Conservation (phyloP, 2,888 invertebrate genomes). For the Mythimna ferrago region DNA sequence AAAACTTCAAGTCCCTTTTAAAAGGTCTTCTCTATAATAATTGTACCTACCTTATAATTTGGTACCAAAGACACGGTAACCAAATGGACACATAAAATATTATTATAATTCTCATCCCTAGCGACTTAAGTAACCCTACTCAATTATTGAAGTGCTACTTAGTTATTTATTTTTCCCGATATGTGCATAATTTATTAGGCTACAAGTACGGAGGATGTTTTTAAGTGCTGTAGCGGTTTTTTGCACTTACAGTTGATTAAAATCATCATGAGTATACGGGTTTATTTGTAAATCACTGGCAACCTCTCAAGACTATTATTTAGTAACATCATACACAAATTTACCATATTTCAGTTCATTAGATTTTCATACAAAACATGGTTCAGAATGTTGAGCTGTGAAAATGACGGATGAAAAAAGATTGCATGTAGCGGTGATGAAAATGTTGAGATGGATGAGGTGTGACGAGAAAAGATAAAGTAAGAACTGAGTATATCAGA, state of each 20-base stretch:
- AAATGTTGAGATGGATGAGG: no score
- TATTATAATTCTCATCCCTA: conserved; percentile 38
- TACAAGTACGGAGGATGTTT: conserved; percentile 2
- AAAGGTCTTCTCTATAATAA: not conserved
- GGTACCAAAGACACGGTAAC: not conserved
- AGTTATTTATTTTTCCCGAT: conserved; percentile 44
- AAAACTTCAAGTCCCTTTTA: not conserved
- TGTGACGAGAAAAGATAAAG: no score
- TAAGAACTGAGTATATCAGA: no score
- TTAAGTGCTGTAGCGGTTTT: conserved; percentile 6
- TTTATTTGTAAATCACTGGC: no score
- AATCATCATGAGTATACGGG: not conserved
- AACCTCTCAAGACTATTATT: no score
- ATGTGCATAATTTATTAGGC: conserved; percentile 37
- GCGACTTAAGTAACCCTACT: conserved; percentile 42
- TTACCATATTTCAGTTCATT: no score
- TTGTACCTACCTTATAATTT: not conserved
- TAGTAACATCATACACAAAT: no score
- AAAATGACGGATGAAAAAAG: no score
- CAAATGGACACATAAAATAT: conserved; percentile 20
- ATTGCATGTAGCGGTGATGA: no score
- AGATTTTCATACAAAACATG: no score
- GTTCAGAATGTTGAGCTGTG: no score
- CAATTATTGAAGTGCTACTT: conserved; percentile 44
- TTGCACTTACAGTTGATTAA: conserved; percentile 23